Base-by-base conservation (phyloP, 1,140 invertebrate species). In the Nephila pilipes region DNA sequence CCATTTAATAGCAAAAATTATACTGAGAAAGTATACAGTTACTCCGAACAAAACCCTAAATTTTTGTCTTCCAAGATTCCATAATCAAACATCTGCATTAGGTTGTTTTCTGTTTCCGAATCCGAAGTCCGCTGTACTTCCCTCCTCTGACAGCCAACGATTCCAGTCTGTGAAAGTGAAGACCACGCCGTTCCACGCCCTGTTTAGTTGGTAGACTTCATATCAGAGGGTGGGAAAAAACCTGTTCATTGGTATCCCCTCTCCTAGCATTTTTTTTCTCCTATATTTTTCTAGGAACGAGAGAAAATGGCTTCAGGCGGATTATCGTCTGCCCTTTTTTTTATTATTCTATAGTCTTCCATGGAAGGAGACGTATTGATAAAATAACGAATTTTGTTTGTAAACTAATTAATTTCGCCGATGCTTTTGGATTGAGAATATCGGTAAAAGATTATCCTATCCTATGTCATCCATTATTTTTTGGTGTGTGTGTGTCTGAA, bases 141-240 rank as follows among this genome's bases (percentile, higher is more conserved):
- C 0, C 29, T 75, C 65, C 25, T 75, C 29, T 75, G 65, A 75
- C 65, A 75, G 46, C 25, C 29, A 75, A 16, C 65, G 29, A 75
- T 75, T 75, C 29, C 65, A 36, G 65, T 75, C 65, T 75, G 80
- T 83, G 54, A 83, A 25, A 83, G 80, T 57, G 38, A 83, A 57
- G 80, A 55, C 80, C 80, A 54, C 80, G 25, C 54, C 80, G 38
- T 57, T 83, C 80, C n/a, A 46, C 80, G 38, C 38, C 80, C 80
- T 83, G n/a, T 83, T 25, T 22, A 46, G 20, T 57, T n/a, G 38
- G 14, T 20, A n/a, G 25, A 22, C 22, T 57, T 5, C 10, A 8
- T 16, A 18, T 12, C 38, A 22, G n/a, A 16, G 46, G 80, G 80
- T 3, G n/a, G 54, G 54, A 12, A 10, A 83, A 83, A 83, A 83